Base-by-base conservation (phyloP, 1,140 invertebrate genomes). In the Bemisia tabaci region DNA sequence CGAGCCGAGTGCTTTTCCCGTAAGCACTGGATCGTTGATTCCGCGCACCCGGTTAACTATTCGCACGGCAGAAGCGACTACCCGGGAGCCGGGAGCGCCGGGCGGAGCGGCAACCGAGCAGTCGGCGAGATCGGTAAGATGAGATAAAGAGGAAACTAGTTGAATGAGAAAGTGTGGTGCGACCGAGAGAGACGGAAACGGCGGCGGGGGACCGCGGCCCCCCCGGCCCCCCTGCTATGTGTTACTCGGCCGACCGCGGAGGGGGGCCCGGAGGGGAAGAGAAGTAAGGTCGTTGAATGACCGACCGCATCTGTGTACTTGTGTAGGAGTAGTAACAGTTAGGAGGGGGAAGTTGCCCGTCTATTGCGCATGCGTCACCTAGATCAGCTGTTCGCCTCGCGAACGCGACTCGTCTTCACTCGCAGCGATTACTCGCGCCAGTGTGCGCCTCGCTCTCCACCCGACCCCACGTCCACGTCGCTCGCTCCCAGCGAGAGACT, bases 121-220 rank as follows among this genome's bases (percentile, higher is more conserved):
- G 17, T n/a, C 5, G 61, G 12, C n/a, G 58, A 26, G 66, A 21
- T 22, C 21, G 60, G 60, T 9, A 22, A 17, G 21, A 63, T 21
- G 60, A 63, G 60, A 33, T 26, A n/a, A 63, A 33, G 62, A 9
- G 61, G 60, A 26, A 11, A 23, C n/a, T 33, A 39, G 66, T n/a
- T 22, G 58, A 11, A 48, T 24, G 27, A 64, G 66, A 26, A 22
- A 27, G 22, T 26, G 12, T 12, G 24, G 23, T 33, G 21, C 5
- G 66, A 63, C 23, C 25, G 66, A 22, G 66, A 65, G 60, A 63
- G 62, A 64, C n/a, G 1, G 25, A 63, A 12, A 26, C 63, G 22
- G 62, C 26, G 5, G 66, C 21, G 58, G 23, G n/a, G n/a, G n/a
- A n/a, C n/a, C n/a, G n/a, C n/a, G n/a, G n/a, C n/a, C n/a, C n/a